Evolutionary conservation across 2,113 vertebrate species (phyloP), one percentile per base, ranked within the genome.

Genomic region (Donacobius atricapilla): DNA sequence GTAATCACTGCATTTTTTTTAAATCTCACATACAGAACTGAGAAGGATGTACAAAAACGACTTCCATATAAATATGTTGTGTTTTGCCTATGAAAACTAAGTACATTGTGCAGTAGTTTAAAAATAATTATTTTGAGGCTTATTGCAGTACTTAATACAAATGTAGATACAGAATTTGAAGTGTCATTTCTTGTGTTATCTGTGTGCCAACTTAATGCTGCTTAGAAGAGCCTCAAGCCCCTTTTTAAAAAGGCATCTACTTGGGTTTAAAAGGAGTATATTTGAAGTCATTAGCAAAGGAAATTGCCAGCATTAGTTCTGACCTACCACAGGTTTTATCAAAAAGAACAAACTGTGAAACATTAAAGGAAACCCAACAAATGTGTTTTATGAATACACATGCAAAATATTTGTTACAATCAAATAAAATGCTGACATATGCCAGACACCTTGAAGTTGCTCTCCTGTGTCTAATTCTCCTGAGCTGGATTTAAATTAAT

Each of bases 351-450:
- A 96, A 79, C 78, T 35, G 1, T 87, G 73, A 76, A 93, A 93
- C 77, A 95, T 93, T 76, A 97, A 98, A 96, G 96, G 66, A 81
- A 97, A 94, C 66, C 89, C 82, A 97, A 96, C 93, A 98, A 97
- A 97, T 94, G 87, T 97, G 96, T 98, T 98, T 98, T 98, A 98
- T 97, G 97, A 97, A 87, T 89, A 95, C 93, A 93, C 83, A 89
- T 97, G 97, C 98, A 97, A 97, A 97, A 96, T 97, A 97, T 97
- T 96, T 95, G 89, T 98, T 97, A 97, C 97, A 87, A 92, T 98
- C 96, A 99, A 98, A 98, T 97, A 98, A 97, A 98, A 98, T 92
- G 91, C 94, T 95, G 94, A 96, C 63, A 63, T 47, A 80, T 96
- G 96, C 97, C 98, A 96, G 97, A 97, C 95, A 97, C 89, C 85